A percentile compares a stretch with the other conserved stretches of the same genome.
phyloP scores from a whole-genome alignment of 30 jellyfish, hydroid and myxozoan species.

The Nemopilema nomurai region DNA sequence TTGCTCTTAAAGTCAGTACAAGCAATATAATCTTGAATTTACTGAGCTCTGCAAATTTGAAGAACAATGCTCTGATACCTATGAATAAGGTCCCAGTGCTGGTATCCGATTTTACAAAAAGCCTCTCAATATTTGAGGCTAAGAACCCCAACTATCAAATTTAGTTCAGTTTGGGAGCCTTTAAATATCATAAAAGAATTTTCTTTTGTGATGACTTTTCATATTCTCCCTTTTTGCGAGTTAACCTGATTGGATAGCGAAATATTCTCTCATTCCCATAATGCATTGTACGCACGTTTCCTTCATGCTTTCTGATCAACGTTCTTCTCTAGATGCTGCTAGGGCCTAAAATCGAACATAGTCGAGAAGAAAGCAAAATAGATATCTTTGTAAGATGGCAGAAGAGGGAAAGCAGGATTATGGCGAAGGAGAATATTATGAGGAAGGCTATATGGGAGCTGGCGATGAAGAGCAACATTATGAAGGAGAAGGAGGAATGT shows the following conservation, averaged over 20 bases:
- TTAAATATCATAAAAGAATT: too few relatives aligned
- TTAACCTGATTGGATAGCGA: background rate
- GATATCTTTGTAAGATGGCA: constrained; percentile 16
- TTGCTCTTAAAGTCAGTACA: constrained; percentile 44
- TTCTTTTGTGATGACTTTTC: background rate
- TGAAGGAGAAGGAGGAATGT: constrained; percentile 33
- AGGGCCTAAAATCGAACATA: background rate
- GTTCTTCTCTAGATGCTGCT: background rate
- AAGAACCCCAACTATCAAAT: too few relatives aligned
- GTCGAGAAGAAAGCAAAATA: background rate
- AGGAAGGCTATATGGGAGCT: constrained; percentile 45
- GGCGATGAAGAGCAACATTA: constrained; percentile 52
- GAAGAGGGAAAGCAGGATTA: constrained; percentile 57
- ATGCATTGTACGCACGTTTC: background rate
- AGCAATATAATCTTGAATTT: constrained; percentile 23
- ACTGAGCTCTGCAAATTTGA: constrained; percentile 24
- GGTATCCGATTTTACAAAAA: too few relatives aligned
- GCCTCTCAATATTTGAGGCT: too few relatives aligned
- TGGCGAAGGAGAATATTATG: constrained; percentile 64
- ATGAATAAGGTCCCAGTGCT: constrained; percentile 12
- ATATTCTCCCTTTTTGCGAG: background rate
- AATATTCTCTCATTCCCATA: background rate
- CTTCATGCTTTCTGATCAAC: background rate
- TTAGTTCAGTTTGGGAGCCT: too few relatives aligned
- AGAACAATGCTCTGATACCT: constrained; percentile 23